Percentiles rank a stretch among this genome's conserved stretches.
Evolutionary conservation across 2,797 vertebrate genomes (phyloP).

Genomic region (Ataeniobius toweri): DNA sequence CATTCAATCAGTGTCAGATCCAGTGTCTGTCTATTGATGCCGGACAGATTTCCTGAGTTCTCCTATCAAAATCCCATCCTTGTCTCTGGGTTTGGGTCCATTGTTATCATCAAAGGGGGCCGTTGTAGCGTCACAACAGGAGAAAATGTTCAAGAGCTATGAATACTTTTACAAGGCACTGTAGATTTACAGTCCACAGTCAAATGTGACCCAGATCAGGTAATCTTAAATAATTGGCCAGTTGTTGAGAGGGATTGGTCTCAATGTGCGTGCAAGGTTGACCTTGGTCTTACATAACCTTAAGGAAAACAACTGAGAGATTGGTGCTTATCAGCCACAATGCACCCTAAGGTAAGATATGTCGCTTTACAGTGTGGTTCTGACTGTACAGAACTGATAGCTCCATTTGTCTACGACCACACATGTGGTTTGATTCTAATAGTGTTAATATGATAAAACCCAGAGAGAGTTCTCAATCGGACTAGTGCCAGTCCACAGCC

Average conservation of each 20-base stretch:
- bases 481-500: slow-evolving; percentile 8
- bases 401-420: slow-evolving; percentile 31
- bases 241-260: no score
- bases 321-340: slow-evolving; percentile 57
- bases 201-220: no score
- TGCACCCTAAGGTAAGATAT: neutral
- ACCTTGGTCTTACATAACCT: slow-evolving; percentile 4
- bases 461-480: slow-evolving; percentile 29
- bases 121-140: neutral
- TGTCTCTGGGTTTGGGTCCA: neutral
- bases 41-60: neutral
- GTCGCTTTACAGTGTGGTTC: no score
- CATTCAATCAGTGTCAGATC: neutral
- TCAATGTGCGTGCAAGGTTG: no score
- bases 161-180: neutral
- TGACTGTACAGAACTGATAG: neutral
- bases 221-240: no score
- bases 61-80: neutral
- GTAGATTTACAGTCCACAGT: no score
- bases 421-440: slow-evolving; percentile 10
- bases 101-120: neutral
- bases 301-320: slow-evolving; percentile 49
- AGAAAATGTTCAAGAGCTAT: neutral
- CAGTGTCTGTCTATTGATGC: neutral
- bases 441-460: slow-evolving; percentile 29